Base-by-base conservation (phyloP, 2,888 invertebrate species). In the Cantharis rufa region DNA sequence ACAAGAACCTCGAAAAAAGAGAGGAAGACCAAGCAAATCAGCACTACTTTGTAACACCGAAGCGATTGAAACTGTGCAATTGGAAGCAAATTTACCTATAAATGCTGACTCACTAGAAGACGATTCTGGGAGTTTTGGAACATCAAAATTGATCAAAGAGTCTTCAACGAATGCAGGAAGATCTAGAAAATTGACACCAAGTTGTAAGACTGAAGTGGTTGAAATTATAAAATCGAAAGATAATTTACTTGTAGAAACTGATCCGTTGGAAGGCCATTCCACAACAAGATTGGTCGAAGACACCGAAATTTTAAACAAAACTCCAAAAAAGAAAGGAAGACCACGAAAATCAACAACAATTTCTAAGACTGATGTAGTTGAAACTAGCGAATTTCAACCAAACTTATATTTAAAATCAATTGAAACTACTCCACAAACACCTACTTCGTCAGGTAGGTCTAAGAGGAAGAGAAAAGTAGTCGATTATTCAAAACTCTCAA, bases 401-500 rank as follows among this genome's bases (percentile, higher is more conserved):
- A 1, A 24, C 1, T 24, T 24, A 24, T 24, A 9, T 24, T 7
- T 9, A 9, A 9, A 24, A 24, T 9, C 13, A 13, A 5, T 32
- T 4, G 13, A 32, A 32, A 13, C n/a, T 32, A 3, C 32, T 13
- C n/a, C 32, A 13, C 13, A 13, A 32, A 5, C 32, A 32, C 13
- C 32, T 5, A 32, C 9, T 4, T 32, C 13, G 0, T 13, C 13
- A 32, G 48, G 24, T n/a, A 71, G 71, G 28, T 70, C 66, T 24
- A 70, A 75, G 7, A 63, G 79, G 4, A 77, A 75, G 27, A 75
- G 79, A 48, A 77, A 79, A 61, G 62, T 62, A 10, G 32, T 78
- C n/a, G 27, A 78, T 24, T 78, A 78, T 70, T 24, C 62, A n/a
- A 27, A 71, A 16, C 62, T 78, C 21, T 16, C 71, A 11, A 72